These are phyloP conservation scores for Drosophila vallismaia DNA, from an alignment of 2,888 invertebrate genomes.

Conservation along the genomic window DNA sequence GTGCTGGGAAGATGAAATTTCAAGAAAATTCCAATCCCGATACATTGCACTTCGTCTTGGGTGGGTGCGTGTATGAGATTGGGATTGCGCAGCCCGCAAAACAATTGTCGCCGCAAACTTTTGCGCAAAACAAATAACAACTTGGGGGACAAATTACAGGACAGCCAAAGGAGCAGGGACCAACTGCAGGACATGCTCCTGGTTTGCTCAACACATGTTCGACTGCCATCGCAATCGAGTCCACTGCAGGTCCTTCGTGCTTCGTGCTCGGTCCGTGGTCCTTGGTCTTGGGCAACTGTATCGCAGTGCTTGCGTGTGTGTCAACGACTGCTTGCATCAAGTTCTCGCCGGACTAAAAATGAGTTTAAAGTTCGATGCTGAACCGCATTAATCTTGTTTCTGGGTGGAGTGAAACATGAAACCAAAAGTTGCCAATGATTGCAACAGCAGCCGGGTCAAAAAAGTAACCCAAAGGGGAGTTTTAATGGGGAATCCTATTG, in stretches of 20 bases:
- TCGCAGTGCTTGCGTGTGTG: conserved; percentile 14
- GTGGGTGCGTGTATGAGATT: conserved; percentile 21
- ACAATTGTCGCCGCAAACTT: conserved; percentile 76
- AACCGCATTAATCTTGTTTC: conserved; percentile 57
- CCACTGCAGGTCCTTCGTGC: conserved; percentile 13
- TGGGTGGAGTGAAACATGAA: conserved; percentile 26
- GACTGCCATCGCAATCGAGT: conserved; percentile 20
- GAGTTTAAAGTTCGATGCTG: conserved; percentile 64
- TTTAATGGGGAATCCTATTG: background rate
- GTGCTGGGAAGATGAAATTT: conserved; percentile 31
- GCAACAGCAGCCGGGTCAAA: conserved; percentile 11
- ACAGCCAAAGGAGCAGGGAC: conserved; percentile 24
- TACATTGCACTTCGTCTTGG: conserved; percentile 24
- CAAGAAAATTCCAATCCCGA: conserved; percentile 49
- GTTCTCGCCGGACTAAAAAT: conserved; percentile 51
- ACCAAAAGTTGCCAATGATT: conserved; percentile 44
- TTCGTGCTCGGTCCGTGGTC: conserved; percentile 1
- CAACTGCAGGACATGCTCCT: conserved; percentile 47
- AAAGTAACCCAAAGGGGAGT: conserved; percentile 20
- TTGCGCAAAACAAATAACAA: conserved; percentile 58
- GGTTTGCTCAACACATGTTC: conserved; percentile 46
- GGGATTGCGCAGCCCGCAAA: conserved; percentile 42
- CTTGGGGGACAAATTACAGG: conserved; percentile 65
- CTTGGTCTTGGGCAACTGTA: background rate
- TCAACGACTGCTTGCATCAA: conserved; percentile 13